Conservation (phyloP, 2,888 invertebrate genomes). For the Eilema caniola region DNA sequence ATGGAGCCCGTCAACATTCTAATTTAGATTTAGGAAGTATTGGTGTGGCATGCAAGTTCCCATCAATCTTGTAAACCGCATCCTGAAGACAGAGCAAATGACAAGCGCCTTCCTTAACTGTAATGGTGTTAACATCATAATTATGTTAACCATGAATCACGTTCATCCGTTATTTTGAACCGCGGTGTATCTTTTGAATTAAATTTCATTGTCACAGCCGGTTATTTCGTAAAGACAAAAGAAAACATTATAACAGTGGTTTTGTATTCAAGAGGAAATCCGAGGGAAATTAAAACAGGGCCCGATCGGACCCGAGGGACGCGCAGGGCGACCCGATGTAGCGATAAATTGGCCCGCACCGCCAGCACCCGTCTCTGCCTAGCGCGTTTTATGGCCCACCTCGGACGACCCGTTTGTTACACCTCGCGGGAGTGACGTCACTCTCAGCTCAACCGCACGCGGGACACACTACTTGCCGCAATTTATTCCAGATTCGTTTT, state of each 20-base stretch:
- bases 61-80: background rate
- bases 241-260: constrained; percentile 51
- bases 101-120: background rate
- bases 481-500: background rate
- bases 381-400: constrained; percentile 39
- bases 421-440: constrained; percentile 34
- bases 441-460: constrained; percentile 17
- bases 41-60: background rate
- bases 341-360: constrained; percentile 58
- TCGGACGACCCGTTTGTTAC: constrained; percentile 42
- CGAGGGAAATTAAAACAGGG: constrained; percentile 60
- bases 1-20: background rate
- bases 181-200: constrained; percentile 24
- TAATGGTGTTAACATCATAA: background rate
- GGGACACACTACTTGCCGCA: background rate
- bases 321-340: constrained; percentile 52
- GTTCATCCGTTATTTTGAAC: background rate
- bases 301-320: constrained; percentile 55
- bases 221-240: constrained; percentile 41
- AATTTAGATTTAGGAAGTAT: background rate
- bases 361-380: constrained; percentile 24
- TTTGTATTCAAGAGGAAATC: constrained; percentile 55
- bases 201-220: constrained; percentile 21
- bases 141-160: background rate
- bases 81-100: background rate